Percentiles rank a stretch among this genome's conserved stretches.
Evolutionary conservation across 2,113 vertebrate genomes (phyloP).

Genomic region (Plotosus lineatus): DNA sequence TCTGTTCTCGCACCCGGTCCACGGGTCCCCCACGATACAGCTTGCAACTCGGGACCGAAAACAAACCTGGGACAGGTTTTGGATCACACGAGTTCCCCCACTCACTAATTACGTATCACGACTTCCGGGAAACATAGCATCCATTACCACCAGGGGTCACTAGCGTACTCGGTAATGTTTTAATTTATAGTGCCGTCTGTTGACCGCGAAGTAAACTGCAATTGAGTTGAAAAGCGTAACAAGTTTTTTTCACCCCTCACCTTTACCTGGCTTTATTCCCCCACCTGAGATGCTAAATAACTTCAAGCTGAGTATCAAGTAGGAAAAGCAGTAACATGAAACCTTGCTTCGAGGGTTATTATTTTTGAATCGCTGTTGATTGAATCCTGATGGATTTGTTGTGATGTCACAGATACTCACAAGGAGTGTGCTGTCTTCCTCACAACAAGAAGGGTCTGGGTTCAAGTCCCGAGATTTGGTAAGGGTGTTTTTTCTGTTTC

Average conservation of each 20-base stretch:
- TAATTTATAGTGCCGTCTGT: not conserved
- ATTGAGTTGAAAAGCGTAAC: not conserved
- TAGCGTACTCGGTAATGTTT: not conserved
- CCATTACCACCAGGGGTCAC: conserved; percentile 4
- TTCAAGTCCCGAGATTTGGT: no score
- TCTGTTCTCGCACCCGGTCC: not conserved
- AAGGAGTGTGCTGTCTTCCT: no score
- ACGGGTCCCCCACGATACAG: conserved; percentile 12
- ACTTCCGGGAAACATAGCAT: conserved; percentile 31
- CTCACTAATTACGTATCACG: not conserved
- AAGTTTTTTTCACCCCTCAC: not conserved
- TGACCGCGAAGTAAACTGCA: not conserved
- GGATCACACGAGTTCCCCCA: conserved; percentile 19
- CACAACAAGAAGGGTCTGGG: no score
- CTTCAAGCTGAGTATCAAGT: no score
- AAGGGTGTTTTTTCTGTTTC: no score
- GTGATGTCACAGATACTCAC: no score
- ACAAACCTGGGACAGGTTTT: conserved; percentile 57
- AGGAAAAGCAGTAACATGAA: no score
- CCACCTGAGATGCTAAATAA: not conserved
- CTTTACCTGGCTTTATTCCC: not conserved
- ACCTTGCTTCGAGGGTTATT: no score
- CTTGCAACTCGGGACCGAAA: conserved; percentile 53
- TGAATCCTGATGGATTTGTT: no score
- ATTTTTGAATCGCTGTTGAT: no score